A percentile compares a stretch with the other conserved stretches of the same genome.
phyloP scores from a whole-genome alignment of 2,113 vertebrate genomes.

The Australoheros scitulus region DNA sequence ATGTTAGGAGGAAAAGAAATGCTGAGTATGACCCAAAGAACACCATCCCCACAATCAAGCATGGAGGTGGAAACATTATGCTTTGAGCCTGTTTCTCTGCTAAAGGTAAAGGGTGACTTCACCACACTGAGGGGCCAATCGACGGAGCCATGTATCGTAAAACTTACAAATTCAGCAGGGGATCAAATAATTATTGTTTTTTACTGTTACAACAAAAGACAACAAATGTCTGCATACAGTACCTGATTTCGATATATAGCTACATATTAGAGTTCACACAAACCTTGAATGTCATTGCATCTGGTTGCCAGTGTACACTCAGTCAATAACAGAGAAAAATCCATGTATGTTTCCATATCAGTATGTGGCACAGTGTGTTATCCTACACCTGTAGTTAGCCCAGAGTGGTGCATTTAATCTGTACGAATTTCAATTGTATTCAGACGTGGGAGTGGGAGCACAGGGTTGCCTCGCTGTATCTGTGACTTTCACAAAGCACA shows the following conservation, averaged over 20 bases:
- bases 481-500: slow-evolving; percentile 59
- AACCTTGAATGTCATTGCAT: background rate
- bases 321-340: slow-evolving; percentile 47
- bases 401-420: slow-evolving; percentile 71
- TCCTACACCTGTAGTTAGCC: slow-evolving; percentile 68
- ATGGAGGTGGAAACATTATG: too few species aligned
- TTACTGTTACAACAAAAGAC: slow-evolving; percentile 13
- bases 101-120: too few species aligned
- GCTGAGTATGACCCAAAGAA: too few species aligned
- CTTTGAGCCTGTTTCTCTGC: too few species aligned
- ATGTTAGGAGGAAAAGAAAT: too few species aligned
- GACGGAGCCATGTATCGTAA: too few species aligned
- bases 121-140: too few species aligned
- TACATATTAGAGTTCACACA: background rate
- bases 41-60: too few species aligned
- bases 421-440: slow-evolving; percentile 61
- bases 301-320: background rate
- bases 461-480: slow-evolving; percentile 55
- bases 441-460: slow-evolving; percentile 66
- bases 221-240: background rate
- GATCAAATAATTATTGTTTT: background rate
- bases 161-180: too few species aligned
- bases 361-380: slow-evolving; percentile 61
- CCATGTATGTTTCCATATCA: slow-evolving; percentile 45
- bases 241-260: background rate